phyloP scores from a whole-genome alignment of 2,113 vertebrate genomes.

The Maccullochella peelii region DNA sequence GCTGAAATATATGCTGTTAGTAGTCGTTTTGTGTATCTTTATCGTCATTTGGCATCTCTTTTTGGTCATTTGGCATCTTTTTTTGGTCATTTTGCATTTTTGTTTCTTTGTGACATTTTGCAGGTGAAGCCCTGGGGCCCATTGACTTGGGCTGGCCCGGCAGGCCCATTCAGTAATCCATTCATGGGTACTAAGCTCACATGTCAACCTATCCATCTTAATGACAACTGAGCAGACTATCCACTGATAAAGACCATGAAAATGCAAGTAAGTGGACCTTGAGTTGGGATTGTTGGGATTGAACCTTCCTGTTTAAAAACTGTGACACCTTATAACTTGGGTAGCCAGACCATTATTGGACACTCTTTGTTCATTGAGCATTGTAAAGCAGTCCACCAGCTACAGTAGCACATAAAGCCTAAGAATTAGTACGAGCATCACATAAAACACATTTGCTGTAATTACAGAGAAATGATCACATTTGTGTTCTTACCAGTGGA shows the following conservation, averaged over 20 bases:
- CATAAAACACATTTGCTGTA: slow-evolving; percentile 29
- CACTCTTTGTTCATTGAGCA: neutral
- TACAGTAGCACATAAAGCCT: slow-evolving; percentile 22
- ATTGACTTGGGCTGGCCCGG: too few relatives aligned
- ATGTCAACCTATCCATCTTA: neutral
- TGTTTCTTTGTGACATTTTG: too few relatives aligned
- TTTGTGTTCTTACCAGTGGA: slow-evolving; percentile 15
- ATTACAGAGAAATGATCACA: slow-evolving; percentile 40
- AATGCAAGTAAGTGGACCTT: neutral
- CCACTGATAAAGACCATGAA: neutral
- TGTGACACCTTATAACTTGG: neutral
- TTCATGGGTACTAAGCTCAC: neutral
- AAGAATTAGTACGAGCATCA: slow-evolving; percentile 16
- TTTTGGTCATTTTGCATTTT: too few relatives aligned
- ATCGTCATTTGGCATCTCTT: too few relatives aligned
- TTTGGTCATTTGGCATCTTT: too few relatives aligned
- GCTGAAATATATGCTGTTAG: too few relatives aligned
- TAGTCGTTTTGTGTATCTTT: too few relatives aligned
- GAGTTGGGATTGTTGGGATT: neutral
- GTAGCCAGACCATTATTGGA: neutral
- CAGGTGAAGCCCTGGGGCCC: too few relatives aligned
- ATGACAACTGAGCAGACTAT: too few relatives aligned
- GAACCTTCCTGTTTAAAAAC: neutral
- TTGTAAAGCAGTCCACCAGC: neutral
- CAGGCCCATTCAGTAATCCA: too few relatives aligned